Base-by-base conservation (phyloP, 2,888 invertebrate genomes). In the Diogma glabrata region DNA sequence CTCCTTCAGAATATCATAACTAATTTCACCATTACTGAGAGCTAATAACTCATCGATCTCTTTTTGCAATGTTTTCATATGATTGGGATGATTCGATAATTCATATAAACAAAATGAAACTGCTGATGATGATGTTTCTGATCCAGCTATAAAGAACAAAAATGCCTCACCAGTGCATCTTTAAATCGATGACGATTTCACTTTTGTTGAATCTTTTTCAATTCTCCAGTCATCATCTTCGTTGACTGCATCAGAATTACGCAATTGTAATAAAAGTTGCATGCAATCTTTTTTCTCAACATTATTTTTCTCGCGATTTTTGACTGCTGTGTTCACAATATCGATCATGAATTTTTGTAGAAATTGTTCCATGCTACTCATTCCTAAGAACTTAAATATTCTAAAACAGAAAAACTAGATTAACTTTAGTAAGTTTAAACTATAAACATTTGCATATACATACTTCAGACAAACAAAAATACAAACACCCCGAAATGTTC, bases 131-230 rank as follows among this genome's bases (percentile, higher is more conserved):
- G 72, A 67, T 0, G 72, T 72, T 53, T 74, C 74, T 17, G 66
- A 69, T 0, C 74, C 75, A 9, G 72, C 75, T 2, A 68, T 55
- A 46, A 69, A 71, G 53, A 74, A 72, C 2, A 73, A 45, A 46
- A 69, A 67, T 0, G 63, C 61, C 49, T 72, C 69, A 0, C 70
- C 67, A 1, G 67, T 62, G 30, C 65, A 61, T 52, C 60, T 57
- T 16, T 69, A 68, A n/a, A 65, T 63, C 4, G 67, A 61, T 63
- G 69, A 65, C 7, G 62, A 57, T 63, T 69, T 64, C 8, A 61
- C 57, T 51, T 65, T 67, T 3, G 63, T 53, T 1, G 55, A 52
- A 16, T 61, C 63, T 2, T 23, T 52, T 0, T 62, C 61, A 16
- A 62, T 56, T 14, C 64, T 57, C 63, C 65, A 65, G 38, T 66